A percentile compares a stretch with the other conserved stretches of the same genome.
Evolutionary conservation across 37 sponge, comb jelly and placozoan genomes (phyloP).

Genomic region (Cladorhizidae sp.): DNA sequence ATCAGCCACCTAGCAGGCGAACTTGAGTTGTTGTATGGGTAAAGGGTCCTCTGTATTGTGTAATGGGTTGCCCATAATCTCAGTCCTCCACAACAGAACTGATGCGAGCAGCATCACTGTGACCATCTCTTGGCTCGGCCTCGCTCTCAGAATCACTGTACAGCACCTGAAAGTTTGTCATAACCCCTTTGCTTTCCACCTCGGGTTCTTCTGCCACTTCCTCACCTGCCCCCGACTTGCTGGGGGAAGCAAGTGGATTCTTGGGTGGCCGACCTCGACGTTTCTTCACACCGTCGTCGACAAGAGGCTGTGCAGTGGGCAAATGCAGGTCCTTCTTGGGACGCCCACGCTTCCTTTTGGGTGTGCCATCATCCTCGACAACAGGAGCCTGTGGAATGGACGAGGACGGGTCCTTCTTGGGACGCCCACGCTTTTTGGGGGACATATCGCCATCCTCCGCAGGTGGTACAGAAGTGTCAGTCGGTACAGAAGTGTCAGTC

Average conservation of each 20-base stretch:
- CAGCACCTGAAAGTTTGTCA: background rate
- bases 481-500: background rate
- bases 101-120: too few relatives aligned
- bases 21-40: too few relatives aligned
- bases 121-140: too few relatives aligned
- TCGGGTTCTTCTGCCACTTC: background rate
- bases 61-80: too few relatives aligned
- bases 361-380: background rate
- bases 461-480: background rate
- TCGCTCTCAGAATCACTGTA: conserved; percentile 45
- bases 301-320: background rate
- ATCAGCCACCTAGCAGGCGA: too few relatives aligned
- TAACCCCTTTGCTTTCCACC: background rate
- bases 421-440: conserved; percentile 14
- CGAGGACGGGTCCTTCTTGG: background rate
- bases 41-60: too few relatives aligned
- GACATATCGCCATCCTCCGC: background rate
- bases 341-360: conserved; percentile 10
- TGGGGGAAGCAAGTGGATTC: background rate
- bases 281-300: conserved; percentile 4
- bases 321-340: conserved; percentile 17
- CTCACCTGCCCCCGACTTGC: background rate
- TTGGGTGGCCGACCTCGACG: conserved; percentile 27
- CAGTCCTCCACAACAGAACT: too few relatives aligned
- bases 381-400: background rate